phyloP scores from a whole-genome alignment of 2,888 invertebrate species.

The Schizotus pectinicornis region DNA sequence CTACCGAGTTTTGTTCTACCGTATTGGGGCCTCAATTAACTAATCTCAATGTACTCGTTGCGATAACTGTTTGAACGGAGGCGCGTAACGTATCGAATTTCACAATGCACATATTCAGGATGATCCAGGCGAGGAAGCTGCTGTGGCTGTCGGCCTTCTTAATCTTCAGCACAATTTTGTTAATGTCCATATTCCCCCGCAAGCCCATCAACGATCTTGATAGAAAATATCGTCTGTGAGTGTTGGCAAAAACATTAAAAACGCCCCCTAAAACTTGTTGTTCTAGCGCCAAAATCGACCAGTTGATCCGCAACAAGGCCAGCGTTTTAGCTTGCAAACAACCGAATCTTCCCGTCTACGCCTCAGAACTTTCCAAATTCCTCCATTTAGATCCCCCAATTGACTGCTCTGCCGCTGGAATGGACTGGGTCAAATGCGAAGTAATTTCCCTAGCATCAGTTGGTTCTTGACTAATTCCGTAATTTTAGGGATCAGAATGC shows the following conservation, averaged over 20 bases:
- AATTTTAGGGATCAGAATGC: slow-evolving; percentile 58
- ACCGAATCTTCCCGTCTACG: slow-evolving; percentile 69
- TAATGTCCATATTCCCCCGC: slow-evolving; percentile 29
- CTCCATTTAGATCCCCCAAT: slow-evolving; percentile 68
- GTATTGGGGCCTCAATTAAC: too few species aligned
- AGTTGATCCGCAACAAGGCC: slow-evolving; percentile 57
- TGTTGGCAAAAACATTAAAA: slow-evolving; percentile 16
- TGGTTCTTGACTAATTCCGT: not conserved
- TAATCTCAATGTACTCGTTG: not conserved
- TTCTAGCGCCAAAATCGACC: slow-evolving; percentile 59
- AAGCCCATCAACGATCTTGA: slow-evolving; percentile 41
- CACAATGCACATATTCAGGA: not conserved
- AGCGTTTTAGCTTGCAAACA: slow-evolving; percentile 66
- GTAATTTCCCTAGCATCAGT: slow-evolving; percentile 63
- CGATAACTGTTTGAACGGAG: not conserved
- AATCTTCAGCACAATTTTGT: slow-evolving; percentile 11
- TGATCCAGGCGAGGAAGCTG: slow-evolving; percentile 11
- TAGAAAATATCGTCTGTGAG: slow-evolving; percentile 49
- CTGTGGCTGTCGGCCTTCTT: not conserved
- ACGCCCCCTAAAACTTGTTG: not conserved
- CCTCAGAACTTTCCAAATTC: slow-evolving; percentile 77
- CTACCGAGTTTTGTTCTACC: too few species aligned
- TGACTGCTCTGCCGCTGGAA: slow-evolving; percentile 65
- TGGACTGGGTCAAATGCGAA: slow-evolving; percentile 80
- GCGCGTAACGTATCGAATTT: not conserved